These are phyloP conservation scores for Chionomys nivalis DNA, from an alignment of 2,113 vertebrate genomes.

Conservation along the genomic window DNA sequence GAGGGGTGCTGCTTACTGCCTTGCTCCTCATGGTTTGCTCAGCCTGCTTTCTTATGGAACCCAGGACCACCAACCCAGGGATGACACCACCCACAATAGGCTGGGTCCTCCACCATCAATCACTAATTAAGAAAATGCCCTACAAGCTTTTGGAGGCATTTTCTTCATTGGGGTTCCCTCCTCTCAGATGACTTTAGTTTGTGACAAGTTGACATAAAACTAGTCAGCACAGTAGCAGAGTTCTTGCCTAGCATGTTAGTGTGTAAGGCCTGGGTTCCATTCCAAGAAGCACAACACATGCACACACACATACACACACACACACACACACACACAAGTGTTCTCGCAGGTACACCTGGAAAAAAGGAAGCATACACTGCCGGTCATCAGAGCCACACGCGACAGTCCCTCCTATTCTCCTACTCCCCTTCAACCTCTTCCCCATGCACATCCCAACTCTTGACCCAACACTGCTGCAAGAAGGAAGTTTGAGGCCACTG, in stretches of 20 bases:
- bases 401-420: neutral
- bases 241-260: neutral
- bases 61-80: neutral
- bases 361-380: conserved; percentile 22
- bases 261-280: neutral
- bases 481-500: neutral
- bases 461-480: neutral
- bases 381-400: neutral
- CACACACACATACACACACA: neutral
- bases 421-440: no score
- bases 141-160: neutral
- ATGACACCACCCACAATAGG: neutral
- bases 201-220: neutral
- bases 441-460: neutral
- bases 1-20: neutral
- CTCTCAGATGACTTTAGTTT: no score
- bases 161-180: neutral
- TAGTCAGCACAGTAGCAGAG: neutral
- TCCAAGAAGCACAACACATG: neutral
- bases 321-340: neutral
- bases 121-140: neutral
- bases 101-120: neutral
- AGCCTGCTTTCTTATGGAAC: neutral
- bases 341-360: neutral
- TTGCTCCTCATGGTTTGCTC: neutral